phyloP scores from a whole-genome alignment of 1,140 invertebrate species.

The Penaeus vannamei region DNA sequence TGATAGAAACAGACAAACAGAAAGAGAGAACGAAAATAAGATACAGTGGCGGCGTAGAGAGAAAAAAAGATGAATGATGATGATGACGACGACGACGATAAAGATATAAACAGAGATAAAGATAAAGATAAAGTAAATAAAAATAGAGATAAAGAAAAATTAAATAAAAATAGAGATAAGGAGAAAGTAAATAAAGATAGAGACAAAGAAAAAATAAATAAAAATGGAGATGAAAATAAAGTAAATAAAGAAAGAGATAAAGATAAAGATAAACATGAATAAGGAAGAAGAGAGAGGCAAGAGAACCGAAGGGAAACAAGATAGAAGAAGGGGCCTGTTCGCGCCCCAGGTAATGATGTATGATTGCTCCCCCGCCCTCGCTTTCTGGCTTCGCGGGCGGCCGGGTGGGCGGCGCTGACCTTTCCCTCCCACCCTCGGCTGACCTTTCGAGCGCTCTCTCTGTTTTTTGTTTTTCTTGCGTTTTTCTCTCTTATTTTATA shows the following conservation, averaged over 20 bases:
- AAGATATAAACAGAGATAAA: not conserved
- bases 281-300: not conserved
- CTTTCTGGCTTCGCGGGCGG: too few species aligned
- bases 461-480: not conserved
- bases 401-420: not conserved
- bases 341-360: too few species aligned
- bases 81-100: not conserved
- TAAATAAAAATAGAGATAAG: not conserved
- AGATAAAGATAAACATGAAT: not conserved
- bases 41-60: slow-evolving; percentile 13
- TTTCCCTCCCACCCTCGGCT: not conserved
- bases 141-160: not conserved
- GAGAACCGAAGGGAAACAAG: not conserved
- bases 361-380: too few species aligned
- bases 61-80: not conserved
- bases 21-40: slow-evolving; percentile 19
- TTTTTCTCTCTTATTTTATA: not conserved
- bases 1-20: not conserved
- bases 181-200: not conserved
- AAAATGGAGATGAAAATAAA: not conserved
- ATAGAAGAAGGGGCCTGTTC: too few species aligned
- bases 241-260: not conserved
- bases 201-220: not conserved
- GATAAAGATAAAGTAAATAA: not conserved
- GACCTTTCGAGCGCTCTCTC: not conserved